These are phyloP conservation scores for Isotomurus palustris DNA, from an alignment of 2,888 invertebrate genomes.

Conservation along the genomic window DNA sequence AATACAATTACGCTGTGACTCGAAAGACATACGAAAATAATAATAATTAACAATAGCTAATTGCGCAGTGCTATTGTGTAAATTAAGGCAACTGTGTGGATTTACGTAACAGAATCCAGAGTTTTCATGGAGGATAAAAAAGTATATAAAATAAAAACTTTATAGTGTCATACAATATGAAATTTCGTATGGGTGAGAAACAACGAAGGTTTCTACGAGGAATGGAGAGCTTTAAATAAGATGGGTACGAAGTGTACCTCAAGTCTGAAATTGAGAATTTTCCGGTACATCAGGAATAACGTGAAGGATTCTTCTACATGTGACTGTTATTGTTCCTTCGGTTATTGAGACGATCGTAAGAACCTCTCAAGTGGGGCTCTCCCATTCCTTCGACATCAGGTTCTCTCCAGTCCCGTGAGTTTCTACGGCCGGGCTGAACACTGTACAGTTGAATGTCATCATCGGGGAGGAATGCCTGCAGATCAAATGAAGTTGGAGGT, in stretches of 20 bases:
- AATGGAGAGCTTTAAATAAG: neutral
- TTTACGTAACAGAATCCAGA: too few species aligned
- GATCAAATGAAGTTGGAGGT: neutral
- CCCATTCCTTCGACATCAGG: constrained; percentile 28
- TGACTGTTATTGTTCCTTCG: constrained; percentile 33
- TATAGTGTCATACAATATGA: too few species aligned
- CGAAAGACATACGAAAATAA: too few species aligned
- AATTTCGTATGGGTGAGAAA: too few species aligned
- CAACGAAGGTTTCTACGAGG: too few species aligned
- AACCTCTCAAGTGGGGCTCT: constrained; percentile 16
- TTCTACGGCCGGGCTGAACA: constrained; percentile 37
- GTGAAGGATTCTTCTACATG: constrained; percentile 24
- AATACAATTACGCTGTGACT: too few species aligned
- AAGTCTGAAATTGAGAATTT: neutral
- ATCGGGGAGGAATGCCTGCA: constrained; percentile 37
- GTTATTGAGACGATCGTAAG: constrained; percentile 31
- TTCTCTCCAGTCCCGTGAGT: constrained; percentile 42
- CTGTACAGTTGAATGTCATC: constrained; percentile 44
- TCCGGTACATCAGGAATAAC: constrained; percentile 4
- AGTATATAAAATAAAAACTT: too few species aligned
- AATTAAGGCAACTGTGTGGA: too few species aligned
- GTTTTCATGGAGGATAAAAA: too few species aligned
- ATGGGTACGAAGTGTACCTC: neutral
- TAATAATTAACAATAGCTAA: too few species aligned
- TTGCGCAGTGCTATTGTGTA: too few species aligned